Conservation (phyloP, 2,888 invertebrate genomes). For the Lepas anatifera region DNA sequence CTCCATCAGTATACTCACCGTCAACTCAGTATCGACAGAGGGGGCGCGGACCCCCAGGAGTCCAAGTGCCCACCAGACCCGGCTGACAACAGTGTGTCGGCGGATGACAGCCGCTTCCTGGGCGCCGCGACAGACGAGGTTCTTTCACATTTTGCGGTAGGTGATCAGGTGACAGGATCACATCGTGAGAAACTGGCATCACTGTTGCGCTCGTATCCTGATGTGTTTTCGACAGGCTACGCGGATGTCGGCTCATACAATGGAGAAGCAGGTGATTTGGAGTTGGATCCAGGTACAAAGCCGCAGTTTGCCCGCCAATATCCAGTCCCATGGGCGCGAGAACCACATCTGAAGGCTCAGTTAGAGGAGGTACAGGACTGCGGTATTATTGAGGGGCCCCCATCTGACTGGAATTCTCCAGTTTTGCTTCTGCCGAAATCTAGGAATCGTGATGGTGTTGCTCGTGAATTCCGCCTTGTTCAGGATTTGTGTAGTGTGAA, state of each 20-base stretch:
- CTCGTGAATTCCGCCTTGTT: background rate
- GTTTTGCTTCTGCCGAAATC: background rate
- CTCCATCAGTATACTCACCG: too few species aligned
- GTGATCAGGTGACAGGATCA: too few species aligned
- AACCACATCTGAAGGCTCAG: background rate
- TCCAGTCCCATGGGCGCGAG: background rate
- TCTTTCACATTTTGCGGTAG: background rate
- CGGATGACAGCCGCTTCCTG: too few species aligned
- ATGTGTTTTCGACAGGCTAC: background rate
- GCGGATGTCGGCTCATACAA: background rate
- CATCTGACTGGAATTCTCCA: too few species aligned
- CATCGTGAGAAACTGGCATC: background rate
- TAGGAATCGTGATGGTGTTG: background rate
- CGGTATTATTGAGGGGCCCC: background rate
- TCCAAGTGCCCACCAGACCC: background rate
- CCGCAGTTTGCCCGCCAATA: background rate
- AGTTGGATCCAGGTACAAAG: background rate
- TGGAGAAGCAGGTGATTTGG: background rate
- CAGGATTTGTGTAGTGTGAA: background rate
- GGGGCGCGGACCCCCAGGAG: background rate
- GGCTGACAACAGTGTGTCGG: background rate
- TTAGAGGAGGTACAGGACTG: background rate
- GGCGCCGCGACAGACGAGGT: background rate
- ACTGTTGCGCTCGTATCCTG: background rate
- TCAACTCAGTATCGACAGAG: too few species aligned